Evolutionary conservation across 2,797 vertebrate species (phyloP).

Genomic region (Microctenopoma lineatum): DNA sequence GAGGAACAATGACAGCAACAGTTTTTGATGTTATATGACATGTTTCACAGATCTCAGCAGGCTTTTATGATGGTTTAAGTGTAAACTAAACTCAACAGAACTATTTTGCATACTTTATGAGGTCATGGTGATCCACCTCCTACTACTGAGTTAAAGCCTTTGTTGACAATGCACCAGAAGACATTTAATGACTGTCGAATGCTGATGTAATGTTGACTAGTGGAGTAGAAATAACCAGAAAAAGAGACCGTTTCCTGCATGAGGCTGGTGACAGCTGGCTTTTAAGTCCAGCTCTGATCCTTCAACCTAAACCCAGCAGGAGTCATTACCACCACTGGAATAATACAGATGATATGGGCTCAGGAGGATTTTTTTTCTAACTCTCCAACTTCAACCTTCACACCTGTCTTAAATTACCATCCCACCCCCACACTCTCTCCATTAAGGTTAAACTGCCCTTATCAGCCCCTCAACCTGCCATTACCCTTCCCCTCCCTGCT

Average conservation of each 20-base stretch:
- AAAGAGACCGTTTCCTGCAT: background rate
- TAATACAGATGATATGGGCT: slow-evolving; percentile 30
- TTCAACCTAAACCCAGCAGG: slow-evolving; percentile 66
- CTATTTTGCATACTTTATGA: background rate
- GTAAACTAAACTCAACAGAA: background rate
- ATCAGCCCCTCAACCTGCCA: slow-evolving; percentile 61
- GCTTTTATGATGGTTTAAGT: background rate
- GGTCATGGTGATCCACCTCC: no score
- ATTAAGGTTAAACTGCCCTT: slow-evolving; percentile 68
- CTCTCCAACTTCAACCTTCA: slow-evolving; percentile 68
- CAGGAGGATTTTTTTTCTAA: slow-evolving; percentile 30
- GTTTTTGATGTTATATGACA: no score
- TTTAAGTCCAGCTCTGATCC: slow-evolving; percentile 60
- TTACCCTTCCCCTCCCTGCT: slow-evolving; percentile 74
- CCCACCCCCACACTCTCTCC: slow-evolving; percentile 33
- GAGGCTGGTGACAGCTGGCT: slow-evolving; percentile 58
- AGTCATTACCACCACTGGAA: slow-evolving; percentile 55
- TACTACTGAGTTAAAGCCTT: background rate
- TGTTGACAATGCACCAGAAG: background rate
- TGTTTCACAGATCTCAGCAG: background rate
- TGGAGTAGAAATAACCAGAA: background rate
- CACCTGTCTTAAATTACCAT: slow-evolving; percentile 70
- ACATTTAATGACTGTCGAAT: background rate
- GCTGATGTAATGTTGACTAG: background rate
- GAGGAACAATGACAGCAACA: slow-evolving; percentile 41